phyloP scores from a whole-genome alignment of 1,140 invertebrate species.

The Hyphantria cunea region DNA sequence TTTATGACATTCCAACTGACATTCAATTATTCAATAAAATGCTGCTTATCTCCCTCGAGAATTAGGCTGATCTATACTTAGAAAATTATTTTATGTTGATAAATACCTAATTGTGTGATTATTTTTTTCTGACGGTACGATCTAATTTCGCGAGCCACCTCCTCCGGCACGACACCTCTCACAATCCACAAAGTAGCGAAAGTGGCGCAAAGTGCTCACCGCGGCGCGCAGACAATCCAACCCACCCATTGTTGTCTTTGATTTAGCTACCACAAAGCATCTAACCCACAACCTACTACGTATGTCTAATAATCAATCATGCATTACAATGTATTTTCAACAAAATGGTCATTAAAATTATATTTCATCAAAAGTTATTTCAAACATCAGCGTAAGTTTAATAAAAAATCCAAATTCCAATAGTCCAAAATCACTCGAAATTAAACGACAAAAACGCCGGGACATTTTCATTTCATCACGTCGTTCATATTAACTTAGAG shows the following conservation, averaged over 20 bases:
- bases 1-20: no score
- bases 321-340: no score
- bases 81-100: no score
- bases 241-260: slow-evolving; percentile 63
- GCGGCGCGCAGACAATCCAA: slow-evolving; percentile 53
- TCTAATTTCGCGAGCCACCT: slow-evolving; percentile 56
- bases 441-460: slow-evolving; percentile 42
- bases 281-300: slow-evolving; percentile 16
- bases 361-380: no score
- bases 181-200: slow-evolving; percentile 66
- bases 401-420: slow-evolving; percentile 18
- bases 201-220: slow-evolving; percentile 61
- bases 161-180: slow-evolving; percentile 38
- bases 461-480: slow-evolving; percentile 68
- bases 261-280: slow-evolving; percentile 45
- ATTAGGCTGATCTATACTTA: no score
- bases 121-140: slow-evolving; percentile 35
- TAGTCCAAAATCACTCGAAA: slow-evolving; percentile 27
- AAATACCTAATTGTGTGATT: no score
- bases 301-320: slow-evolving; percentile 2
- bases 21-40: no score
- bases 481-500: slow-evolving; percentile 74
- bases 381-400: no score
- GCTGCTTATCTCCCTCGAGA: no score
- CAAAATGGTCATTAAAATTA: no score